Evolutionary conservation across 2,888 invertebrate species (phyloP).

Genomic region (Melanotus villosus): DNA sequence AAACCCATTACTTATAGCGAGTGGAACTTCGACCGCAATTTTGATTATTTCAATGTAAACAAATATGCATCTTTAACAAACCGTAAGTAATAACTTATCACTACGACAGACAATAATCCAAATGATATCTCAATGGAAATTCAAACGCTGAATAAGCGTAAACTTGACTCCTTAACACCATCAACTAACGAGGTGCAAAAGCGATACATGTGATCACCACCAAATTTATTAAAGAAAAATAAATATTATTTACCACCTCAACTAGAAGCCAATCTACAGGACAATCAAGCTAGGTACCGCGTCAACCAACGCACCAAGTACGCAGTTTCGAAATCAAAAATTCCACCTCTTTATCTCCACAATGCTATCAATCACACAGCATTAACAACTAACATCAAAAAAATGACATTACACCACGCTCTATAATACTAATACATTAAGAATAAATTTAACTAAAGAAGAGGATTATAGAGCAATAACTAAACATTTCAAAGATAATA

Average conservation of each 20-base stretch:
- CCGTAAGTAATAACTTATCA: not conserved
- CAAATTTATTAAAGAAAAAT: not conserved
- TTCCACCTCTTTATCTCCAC: not conserved
- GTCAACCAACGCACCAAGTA: not conserved
- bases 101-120: not conserved
- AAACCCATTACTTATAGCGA: no score
- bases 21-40: no score
- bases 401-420: not conserved
- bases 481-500: slow-evolving; percentile 4
- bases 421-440: slow-evolving; percentile 10
- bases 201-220: not conserved
- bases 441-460: slow-evolving; percentile 11
- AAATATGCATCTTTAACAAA: not conserved
- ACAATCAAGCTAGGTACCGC: not conserved
- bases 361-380: not conserved
- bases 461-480: slow-evolving; percentile 6
- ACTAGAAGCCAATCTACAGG: not conserved
- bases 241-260: not conserved
- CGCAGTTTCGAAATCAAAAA: not conserved
- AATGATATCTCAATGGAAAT: not conserved
- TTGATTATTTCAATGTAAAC: no score
- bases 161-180: not conserved
- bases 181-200: not conserved
- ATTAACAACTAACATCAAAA: not conserved
- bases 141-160: slow-evolving; percentile 1